A percentile compares a stretch with the other conserved stretches of the same genome.
phyloP scores from a whole-genome alignment of 2,113 vertebrate genomes.

The Jaculus jaculus region DNA sequence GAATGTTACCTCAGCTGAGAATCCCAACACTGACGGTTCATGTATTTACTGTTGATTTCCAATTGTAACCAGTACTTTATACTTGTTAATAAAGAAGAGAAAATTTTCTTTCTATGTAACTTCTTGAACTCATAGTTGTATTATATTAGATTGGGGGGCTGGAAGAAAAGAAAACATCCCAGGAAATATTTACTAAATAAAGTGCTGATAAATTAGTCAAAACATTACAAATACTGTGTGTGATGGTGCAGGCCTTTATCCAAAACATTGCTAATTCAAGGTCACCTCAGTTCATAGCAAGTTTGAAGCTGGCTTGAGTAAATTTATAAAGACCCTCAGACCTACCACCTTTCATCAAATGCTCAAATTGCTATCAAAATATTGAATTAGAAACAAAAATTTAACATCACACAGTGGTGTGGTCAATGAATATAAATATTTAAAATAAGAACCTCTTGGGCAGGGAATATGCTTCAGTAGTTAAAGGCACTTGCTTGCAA shows the following conservation, averaged over 20 bases:
- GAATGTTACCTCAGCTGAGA: background rate
- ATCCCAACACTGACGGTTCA: background rate
- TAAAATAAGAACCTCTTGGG: background rate
- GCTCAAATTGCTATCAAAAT: slow-evolving; percentile 3
- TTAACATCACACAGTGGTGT: background rate
- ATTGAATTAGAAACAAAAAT: background rate
- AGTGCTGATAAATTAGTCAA: background rate
- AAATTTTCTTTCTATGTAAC: background rate
- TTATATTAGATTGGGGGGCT: background rate
- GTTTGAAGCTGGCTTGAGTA: background rate
- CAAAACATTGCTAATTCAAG: too few species aligned
- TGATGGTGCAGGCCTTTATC: too few species aligned
- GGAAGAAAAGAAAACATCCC: slow-evolving; percentile 14
- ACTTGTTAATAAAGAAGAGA: background rate
- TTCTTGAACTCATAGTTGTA: background rate
- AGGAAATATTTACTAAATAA: slow-evolving; percentile 21
- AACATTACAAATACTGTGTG: too few species aligned
- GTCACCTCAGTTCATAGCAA: too few species aligned
- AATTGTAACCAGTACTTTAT: background rate
- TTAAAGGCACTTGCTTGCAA: too few species aligned
- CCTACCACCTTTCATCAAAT: background rate
- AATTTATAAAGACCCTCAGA: background rate
- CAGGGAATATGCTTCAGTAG: too few species aligned
- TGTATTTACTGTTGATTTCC: too few species aligned
- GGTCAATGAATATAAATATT: background rate